Evolutionary conservation across 2,888 invertebrate genomes (phyloP), one percentile per base, ranked within the genome.

Genomic region (Nephrotoma guestfalica): DNA sequence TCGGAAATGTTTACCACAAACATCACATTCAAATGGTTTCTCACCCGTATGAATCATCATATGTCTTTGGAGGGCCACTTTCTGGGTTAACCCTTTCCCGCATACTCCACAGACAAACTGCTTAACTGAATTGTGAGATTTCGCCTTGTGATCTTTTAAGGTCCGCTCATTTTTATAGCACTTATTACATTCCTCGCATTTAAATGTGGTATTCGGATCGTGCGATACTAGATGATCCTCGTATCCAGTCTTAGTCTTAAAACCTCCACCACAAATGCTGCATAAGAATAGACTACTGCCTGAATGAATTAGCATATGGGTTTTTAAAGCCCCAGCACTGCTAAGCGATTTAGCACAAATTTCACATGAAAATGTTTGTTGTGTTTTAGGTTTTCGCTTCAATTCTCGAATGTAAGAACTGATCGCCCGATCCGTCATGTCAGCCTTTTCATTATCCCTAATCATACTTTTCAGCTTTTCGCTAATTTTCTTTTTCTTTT

Each of bases 11-110:
- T 90, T 90, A 0, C 89, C 88, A 83, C 91, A 91, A 13, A 89
- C 88, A 13, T 91, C 90, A 40, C 91, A 91, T 4, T 45, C 87
- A 83, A 90, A 90, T 9, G 91, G 91, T 86, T 90, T 91, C 87
- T 91, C 91, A 0, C 91, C 91, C 0, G 91, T 91, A 86, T 91
- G 91, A 90, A 91, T 90, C 43, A 85, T 42, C 43, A 85, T 43
- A 18, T 41, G 41, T 45, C 18, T 88, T 87, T 91, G 91, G 86
- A 90, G 91, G 41, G 91, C 91, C 0, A 91, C 91, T 87, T 90
- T 91, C 87, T 91, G 91, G 0, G 91, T 91, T 88, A 91, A 88
- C 0, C 91, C 90, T 86, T 91, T 91, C 30, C 91, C 91, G 87
- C 91, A 91, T n/a, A 91, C 89, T 7, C 88, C 89, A 85, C 91